A percentile compares a stretch with the other conserved stretches of the same genome.
phyloP scores from a whole-genome alignment of 2,113 vertebrate genomes.

The Daphoenositta chrysoptera region DNA sequence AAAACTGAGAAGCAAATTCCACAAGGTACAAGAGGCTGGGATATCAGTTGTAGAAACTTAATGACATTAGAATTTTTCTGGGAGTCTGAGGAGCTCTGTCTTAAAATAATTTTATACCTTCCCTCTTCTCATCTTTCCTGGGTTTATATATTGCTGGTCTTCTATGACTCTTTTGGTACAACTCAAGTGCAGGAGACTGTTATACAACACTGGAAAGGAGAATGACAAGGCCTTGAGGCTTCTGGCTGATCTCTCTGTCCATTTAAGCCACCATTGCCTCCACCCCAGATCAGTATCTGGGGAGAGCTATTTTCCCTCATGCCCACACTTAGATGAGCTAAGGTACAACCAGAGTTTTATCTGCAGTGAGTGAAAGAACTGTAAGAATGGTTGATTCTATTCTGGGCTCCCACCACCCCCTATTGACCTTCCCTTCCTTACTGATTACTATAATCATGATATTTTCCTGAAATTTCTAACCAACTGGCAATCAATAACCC shows the following conservation, averaged over 20 bases:
- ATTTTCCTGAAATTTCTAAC: neutral
- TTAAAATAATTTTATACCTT: neutral
- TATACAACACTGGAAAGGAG: neutral
- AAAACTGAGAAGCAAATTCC: neutral
- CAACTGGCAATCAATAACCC: neutral
- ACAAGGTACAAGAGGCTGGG: neutral
- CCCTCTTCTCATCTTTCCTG: neutral
- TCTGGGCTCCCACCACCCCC: neutral
- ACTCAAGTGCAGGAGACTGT: neutral
- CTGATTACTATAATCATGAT: neutral
- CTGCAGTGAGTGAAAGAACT: neutral
- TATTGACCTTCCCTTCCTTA: neutral
- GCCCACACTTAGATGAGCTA: neutral
- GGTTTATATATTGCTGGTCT: neutral
- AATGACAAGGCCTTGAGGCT: neutral
- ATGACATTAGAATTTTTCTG: neutral
- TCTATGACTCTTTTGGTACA: neutral
- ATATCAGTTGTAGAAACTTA: neutral
- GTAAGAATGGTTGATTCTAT: neutral
- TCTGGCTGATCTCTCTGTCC: neutral
- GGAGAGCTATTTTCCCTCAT: neutral
- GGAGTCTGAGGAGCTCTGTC: neutral
- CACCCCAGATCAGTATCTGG: neutral
- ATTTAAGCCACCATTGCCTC: neutral
- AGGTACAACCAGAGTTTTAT: neutral